These are phyloP conservation scores for Montipora capitata DNA, from an alignment of 92 coral and sea anemone genomes.

Conservation along the genomic window DNA sequence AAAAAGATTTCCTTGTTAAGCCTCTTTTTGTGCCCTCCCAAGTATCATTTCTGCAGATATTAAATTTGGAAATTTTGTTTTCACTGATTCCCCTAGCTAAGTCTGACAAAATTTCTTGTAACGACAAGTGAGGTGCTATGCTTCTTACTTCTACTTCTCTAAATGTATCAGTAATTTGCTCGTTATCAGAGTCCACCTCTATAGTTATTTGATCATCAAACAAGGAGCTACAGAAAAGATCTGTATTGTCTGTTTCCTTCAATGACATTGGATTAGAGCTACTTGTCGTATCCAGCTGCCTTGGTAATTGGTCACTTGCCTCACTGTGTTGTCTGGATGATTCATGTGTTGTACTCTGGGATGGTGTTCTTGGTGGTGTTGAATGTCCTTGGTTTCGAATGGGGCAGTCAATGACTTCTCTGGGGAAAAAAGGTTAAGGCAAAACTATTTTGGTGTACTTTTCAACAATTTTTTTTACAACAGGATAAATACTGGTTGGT, in stretches of 20 bases:
- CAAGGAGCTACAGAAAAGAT: conserved; percentile 70
- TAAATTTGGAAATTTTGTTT: conserved; percentile 61
- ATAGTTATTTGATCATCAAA: conserved; percentile 48
- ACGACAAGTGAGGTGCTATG: conserved; percentile 20
- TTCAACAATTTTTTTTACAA: not conserved
- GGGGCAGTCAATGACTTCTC: conserved; percentile 10
- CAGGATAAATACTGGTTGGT: not conserved
- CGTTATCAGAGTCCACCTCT: conserved; percentile 37
- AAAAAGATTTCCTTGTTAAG: conserved; percentile 68
- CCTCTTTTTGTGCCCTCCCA: conserved; percentile 79
- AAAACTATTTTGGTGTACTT: not conserved
- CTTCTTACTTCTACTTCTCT: conserved; percentile 44
- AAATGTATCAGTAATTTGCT: conserved; percentile 20
- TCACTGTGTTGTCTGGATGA: conserved; percentile 10
- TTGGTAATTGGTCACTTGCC: conserved; percentile 8
- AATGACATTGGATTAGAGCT: not conserved
- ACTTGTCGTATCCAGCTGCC: not conserved
- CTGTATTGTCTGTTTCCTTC: conserved; percentile 54
- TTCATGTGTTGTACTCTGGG: not conserved
- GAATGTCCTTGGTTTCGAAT: not conserved
- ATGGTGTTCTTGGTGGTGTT: not conserved
- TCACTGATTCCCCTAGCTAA: conserved; percentile 50
- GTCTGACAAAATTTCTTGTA: conserved; percentile 59
- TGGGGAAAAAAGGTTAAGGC: conserved; percentile 6
- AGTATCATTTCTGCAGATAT: conserved; percentile 58